Conservation (phyloP, 2,888 invertebrate genomes). For the Enchytraeus crypticus region DNA sequence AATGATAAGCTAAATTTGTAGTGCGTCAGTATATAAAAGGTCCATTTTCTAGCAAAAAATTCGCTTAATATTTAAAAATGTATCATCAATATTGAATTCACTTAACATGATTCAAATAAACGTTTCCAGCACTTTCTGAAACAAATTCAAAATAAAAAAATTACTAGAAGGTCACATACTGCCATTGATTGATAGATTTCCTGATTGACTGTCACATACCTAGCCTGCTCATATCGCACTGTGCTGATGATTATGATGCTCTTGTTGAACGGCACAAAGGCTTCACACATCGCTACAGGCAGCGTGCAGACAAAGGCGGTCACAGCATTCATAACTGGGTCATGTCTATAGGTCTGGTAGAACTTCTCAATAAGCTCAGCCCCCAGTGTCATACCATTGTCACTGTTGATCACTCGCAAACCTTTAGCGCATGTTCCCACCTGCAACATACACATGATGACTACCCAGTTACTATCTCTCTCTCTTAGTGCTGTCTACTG, state of each 20-base stretch:
- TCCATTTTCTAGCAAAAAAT: too few species aligned
- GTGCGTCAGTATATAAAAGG: too few species aligned
- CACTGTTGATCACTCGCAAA: slow-evolving; percentile 24
- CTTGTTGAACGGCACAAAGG: slow-evolving; percentile 25
- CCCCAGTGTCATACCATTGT: slow-evolving; percentile 27
- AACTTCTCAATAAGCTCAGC: slow-evolving; percentile 24
- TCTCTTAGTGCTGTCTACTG: too few species aligned
- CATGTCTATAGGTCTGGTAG: slow-evolving; percentile 22
- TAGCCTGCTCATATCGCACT: slow-evolving; percentile 27
- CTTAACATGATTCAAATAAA: too few species aligned
- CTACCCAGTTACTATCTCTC: background rate
- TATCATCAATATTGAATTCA: too few species aligned
- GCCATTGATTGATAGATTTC: too few species aligned
- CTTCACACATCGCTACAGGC: slow-evolving; percentile 29
- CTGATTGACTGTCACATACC: too few species aligned
- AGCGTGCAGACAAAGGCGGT: slow-evolving; percentile 27
- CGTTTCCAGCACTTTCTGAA: too few species aligned
- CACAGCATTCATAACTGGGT: slow-evolving; percentile 21
- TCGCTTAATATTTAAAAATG: too few species aligned
- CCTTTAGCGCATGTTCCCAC: slow-evolving; percentile 24
- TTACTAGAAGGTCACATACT: too few species aligned
- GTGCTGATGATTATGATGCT: slow-evolving; percentile 27
- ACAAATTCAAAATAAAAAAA: too few species aligned
- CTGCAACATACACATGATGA: background rate
- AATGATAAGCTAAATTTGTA: too few species aligned